Base-by-base conservation (phyloP, 2,113 vertebrate species). In the Aspiorhynchus laticeps region DNA sequence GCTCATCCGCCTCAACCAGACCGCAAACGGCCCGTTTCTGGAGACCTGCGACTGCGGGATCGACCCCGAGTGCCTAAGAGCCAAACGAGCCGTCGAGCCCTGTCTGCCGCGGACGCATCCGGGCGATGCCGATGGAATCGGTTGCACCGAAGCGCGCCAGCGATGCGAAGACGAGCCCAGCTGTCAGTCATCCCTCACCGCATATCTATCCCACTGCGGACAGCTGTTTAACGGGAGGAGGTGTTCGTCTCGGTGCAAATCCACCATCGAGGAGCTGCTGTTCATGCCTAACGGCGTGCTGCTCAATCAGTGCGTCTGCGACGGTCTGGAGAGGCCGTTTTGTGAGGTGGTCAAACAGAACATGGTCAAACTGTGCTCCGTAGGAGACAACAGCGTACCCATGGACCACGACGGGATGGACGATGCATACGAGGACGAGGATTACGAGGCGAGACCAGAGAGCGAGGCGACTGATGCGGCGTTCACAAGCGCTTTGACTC, bases 281-380 rank as follows among this genome's bases (percentile, higher is more conserved):
- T 91, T 93, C 87, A 93, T 95, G 80, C 95, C 95, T 0, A 92
- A 91, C 38, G 96, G 95, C 36, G 53, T 88, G 77, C 88, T 94
- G 87, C 94, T 96, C 1, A 94, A 96, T 91, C 93, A 91, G 46
- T 96, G 95, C 38, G 93, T 95, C 2, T 96, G 95, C 59, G 95
- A 96, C 71, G 95, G 96, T 0, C 92, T 94, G 59, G 95, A 96
- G 93, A 90, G 95, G 77, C 95, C 95, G 2, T 96, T 96, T 91
- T 96, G 95, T 53, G 95, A 96, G 83, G 94, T 95, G 90, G 95
- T 96, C 76, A 96, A 96, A 88, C 94, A 95, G 83, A 96, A 95
- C 93, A 96, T 96, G 95, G 92, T 90, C 59, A 93, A 92, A 53
- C 94, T 96, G 1, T 96, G 96, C 86, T 76, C 90, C 38, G 91